Evolutionary conservation across 2,888 invertebrate species (phyloP).

Genomic region (Gymnoscelis rufifasciata): DNA sequence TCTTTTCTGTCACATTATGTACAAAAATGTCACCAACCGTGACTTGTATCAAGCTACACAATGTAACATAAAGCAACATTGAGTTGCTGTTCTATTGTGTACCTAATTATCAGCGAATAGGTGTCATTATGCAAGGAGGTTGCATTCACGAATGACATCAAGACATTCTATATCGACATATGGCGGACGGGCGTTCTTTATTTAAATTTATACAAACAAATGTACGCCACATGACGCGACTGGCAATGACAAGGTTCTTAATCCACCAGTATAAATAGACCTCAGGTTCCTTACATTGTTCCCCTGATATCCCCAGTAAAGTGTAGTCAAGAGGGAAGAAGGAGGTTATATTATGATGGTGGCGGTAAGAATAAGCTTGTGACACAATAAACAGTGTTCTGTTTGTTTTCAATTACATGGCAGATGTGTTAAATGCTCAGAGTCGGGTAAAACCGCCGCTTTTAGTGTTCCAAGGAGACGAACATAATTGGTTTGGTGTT

Average conservation of each 20-base stretch:
- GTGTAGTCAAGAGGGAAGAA: conserved; percentile 16
- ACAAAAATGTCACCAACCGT: conserved; percentile 13
- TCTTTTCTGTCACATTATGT: neutral
- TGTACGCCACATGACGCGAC: conserved; percentile 69
- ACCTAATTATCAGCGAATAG: neutral
- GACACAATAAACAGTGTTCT: conserved; percentile 67
- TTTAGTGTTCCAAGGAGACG: conserved; percentile 7
- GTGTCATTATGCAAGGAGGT: conserved; percentile 8
- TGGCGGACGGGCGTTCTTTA: conserved; percentile 56
- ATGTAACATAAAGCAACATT: neutral
- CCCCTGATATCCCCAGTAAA: neutral
- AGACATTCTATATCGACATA: conserved; percentile 40
- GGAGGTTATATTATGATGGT: conserved; percentile 36
- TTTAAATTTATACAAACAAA: conserved; percentile 63
- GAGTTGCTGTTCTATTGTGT: neutral
- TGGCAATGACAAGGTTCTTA: conserved; percentile 65
- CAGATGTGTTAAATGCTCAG: conserved; percentile 57
- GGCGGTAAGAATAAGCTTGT: conserved; percentile 47
- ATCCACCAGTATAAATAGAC: conserved; percentile 37
- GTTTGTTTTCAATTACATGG: conserved; percentile 63
- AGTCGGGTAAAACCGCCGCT: conserved; percentile 4
- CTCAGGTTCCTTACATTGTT: conserved; percentile 14
- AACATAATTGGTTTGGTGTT: neutral
- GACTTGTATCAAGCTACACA: conserved; percentile 1
- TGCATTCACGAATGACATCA: conserved; percentile 17